Evolutionary conservation across 2,797 vertebrate species (phyloP), one percentile per base, ranked within the genome.

Genomic region (Dromococcyx pavoninus): DNA sequence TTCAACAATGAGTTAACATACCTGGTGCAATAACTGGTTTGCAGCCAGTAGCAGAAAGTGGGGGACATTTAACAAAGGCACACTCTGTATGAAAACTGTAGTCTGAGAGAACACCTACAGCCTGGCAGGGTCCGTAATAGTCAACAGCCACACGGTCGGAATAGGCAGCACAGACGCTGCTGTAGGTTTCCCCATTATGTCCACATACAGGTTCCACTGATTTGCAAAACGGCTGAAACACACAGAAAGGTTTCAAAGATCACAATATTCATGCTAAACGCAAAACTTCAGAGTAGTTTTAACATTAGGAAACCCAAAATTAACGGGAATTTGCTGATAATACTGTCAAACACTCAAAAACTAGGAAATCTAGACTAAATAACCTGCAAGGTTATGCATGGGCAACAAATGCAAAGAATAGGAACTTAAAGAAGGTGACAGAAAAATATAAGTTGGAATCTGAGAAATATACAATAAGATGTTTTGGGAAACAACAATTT

Each of bases 171-270:
- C 99, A 99, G 86, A 99, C 96, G 0, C 98, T 99, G 74, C 90
- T 73, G 94, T 99, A 99, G 13, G 98, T 99, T 89, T 99, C 99
- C 0, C 99, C 98, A 0, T 99, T 99, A 51, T 99, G 99, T 9
- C 99, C 99, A 1, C 99, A 99, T 5, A 99, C 97, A 0, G 98
- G 98, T 73, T 98, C 97, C 5, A 72, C 67, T 5, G 96, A 96
- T 91, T 97, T 98, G 96, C 99, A 99, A 61, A 98, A 97, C 0
- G 98, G 97, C 99, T 99, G 97, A 27, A 86, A 62, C 51, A 65
- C 77, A 87, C 4, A 14, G 79, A 79, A 58, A 7, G 0, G 4
- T 51, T 39, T 17, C 17, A 8, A 17, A 30, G 27, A 2, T 24
- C 11, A 5, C 28, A 53, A 9, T 2, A 2, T 30, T 33, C 10